Evolutionary conservation across 1,140 invertebrate genomes (phyloP).

Genomic region (Ostrea edulis): DNA sequence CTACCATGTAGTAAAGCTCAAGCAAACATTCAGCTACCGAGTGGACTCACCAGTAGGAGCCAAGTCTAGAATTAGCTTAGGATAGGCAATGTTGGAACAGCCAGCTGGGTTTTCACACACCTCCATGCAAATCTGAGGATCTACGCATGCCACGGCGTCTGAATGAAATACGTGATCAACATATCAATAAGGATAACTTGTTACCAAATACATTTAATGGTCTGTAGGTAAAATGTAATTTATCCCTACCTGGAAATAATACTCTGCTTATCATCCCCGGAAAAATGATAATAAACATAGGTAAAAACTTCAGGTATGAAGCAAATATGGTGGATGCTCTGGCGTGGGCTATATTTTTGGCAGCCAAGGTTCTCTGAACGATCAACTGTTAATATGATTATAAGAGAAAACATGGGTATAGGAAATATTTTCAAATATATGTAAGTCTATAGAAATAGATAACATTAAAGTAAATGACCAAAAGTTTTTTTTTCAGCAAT

Average conservation of each 20-base stretch:
- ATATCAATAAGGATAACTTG: background rate
- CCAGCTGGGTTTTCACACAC: slow-evolving; percentile 78
- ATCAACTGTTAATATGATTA: slow-evolving; percentile 79
- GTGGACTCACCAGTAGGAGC: slow-evolving; percentile 77
- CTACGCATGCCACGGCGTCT: slow-evolving; percentile 80
- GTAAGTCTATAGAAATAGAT: too few species aligned
- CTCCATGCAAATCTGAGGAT: slow-evolving; percentile 77
- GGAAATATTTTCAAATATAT: background rate
- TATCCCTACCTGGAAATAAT: slow-evolving; percentile 70
- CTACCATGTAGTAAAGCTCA: too few species aligned
- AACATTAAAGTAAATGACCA: background rate
- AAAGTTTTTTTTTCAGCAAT: background rate
- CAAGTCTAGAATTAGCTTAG: slow-evolving; percentile 79
- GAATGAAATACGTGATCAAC: background rate
- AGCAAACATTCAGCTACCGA: too few species aligned
- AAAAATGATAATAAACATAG: slow-evolving; percentile 80
- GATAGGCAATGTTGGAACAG: slow-evolving; percentile 82
- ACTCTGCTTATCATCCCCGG: slow-evolving; percentile 81
- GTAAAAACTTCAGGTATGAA: slow-evolving; percentile 79
- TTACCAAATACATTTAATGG: background rate
- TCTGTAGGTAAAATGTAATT: background rate
- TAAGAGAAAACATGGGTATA: background rate
- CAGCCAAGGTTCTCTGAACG: slow-evolving; percentile 80
- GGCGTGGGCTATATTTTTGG: slow-evolving; percentile 80
- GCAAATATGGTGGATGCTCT: slow-evolving; percentile 80